Base-by-base conservation (phyloP, 2,888 invertebrate genomes). In the Polietes domitor region DNA sequence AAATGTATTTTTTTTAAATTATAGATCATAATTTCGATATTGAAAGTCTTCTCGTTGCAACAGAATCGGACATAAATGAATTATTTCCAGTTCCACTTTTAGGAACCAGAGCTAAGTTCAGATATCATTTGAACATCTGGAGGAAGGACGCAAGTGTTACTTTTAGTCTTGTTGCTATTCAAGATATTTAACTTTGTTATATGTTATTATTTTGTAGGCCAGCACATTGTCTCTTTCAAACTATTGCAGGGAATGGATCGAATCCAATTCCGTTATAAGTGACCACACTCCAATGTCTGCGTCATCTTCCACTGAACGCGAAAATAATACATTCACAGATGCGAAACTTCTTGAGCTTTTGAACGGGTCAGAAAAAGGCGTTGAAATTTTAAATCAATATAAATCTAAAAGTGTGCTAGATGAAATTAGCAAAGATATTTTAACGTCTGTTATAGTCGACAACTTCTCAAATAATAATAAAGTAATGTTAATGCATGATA, bases 401-500 rank as follows among this genome's bases (percentile, higher is more conserved):
- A 26, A 68, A 32, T 32, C 43, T 50, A 21, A 47, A 72, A 72
- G 50, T 72, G 32, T 50, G 28, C 72, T 72, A 17, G 50, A 43
- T 58, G 75, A 80, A 68, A 41, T 7, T 19, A 68, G 58, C 37
- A 65, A 74, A 58, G 26, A 41, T 15, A 10, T 53, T 19, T 73
- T 73, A 28, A 70, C 63, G 12, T 76, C 80, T 32, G 50, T 74
- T 17, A 78, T 82, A 28, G 82, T 82, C 0, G 74, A 78, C n/a
- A 82, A 72, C 53, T 77, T 63, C 74, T 28, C 65, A 12, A 32
- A 26, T 17, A 73, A 71, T 58, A 41, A 47, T 19, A 65, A 75
- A 19, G 65, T 47, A 37, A 82, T 82, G 82, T 21, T 58, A 82
- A 78, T 78, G 71, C 28, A 50, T 17, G 74, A 82, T 63, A 82